Percentiles rank a stretch among this genome's conserved stretches.
Conservation (phyloP, 2,797 vertebrate species). For the Acanthurus leucopareius region DNA sequence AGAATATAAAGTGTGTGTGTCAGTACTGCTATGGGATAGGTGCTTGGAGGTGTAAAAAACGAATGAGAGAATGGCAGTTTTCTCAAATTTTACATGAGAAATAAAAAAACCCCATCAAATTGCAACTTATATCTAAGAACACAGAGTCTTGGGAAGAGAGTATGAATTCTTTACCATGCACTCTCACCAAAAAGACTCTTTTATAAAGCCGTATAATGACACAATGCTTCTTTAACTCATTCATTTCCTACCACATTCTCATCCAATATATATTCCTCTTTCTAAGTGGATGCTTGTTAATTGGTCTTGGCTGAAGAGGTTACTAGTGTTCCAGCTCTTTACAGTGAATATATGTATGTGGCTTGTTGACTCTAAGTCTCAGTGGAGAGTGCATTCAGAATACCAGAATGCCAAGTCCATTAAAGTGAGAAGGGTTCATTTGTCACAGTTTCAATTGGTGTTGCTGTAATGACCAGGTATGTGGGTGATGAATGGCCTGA, state of each 20-base stretch:
- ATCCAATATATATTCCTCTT: conserved; percentile 61
- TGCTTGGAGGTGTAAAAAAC: too few species aligned
- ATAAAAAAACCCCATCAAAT: conserved; percentile 25
- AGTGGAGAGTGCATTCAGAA: conserved; percentile 63
- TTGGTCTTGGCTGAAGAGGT: conserved; percentile 78
- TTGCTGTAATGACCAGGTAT: conserved; percentile 81
- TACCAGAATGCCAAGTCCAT: conserved; percentile 82
- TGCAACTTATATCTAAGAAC: conserved; percentile 19
- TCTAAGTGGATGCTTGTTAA: conserved; percentile 72
- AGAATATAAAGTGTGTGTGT: too few species aligned
- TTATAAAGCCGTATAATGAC: conserved; percentile 51
- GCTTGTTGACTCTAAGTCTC: conserved; percentile 80
- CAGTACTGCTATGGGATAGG: too few species aligned
- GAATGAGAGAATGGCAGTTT: too few species aligned
- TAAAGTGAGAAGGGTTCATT: conserved; percentile 83
- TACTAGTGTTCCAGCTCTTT: conserved; percentile 59
- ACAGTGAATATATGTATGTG: conserved; percentile 62
- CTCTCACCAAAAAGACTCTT: conserved; percentile 46
- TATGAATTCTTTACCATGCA: conserved; percentile 24
- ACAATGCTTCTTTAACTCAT: conserved; percentile 55
- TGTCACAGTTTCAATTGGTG: conserved; percentile 77
- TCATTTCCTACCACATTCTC: conserved; percentile 54
- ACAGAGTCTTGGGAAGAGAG: conserved; percentile 6
- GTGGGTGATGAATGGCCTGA: conserved; percentile 81
- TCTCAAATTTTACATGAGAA: neutral